Percentiles rank a stretch among this genome's conserved stretches.
Evolutionary conservation across 2,888 invertebrate genomes (phyloP).

Genomic region (Rhagium mordax): DNA sequence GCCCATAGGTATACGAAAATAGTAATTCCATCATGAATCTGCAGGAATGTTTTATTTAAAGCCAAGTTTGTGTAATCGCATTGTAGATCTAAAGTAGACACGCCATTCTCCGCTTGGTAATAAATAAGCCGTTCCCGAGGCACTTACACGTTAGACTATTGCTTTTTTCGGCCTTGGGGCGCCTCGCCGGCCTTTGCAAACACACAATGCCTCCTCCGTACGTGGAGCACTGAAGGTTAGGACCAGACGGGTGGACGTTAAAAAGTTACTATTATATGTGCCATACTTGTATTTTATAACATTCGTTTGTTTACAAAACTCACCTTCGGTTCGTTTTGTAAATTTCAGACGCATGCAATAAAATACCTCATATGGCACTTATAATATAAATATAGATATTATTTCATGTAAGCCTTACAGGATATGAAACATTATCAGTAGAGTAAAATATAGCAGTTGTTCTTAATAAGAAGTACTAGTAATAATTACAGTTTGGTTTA

Average conservation of each 20-base stretch:
- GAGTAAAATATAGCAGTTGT: too few relatives aligned
- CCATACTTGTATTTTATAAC: too few relatives aligned
- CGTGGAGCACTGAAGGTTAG: neutral
- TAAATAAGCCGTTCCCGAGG: conserved; percentile 38
- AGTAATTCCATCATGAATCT: neutral
- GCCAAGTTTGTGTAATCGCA: conserved; percentile 33
- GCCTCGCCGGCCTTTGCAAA: neutral
- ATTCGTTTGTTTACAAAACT: too few relatives aligned
- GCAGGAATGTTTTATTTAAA: conserved; percentile 38
- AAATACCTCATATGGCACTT: too few relatives aligned
- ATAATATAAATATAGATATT: too few relatives aligned
- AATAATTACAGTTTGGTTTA: too few relatives aligned
- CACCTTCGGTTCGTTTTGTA: too few relatives aligned
- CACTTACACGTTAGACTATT: conserved; percentile 33
- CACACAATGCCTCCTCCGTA: neutral
- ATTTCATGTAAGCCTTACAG: too few relatives aligned
- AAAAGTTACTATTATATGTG: too few relatives aligned
- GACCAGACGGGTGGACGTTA: neutral
- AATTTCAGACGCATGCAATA: too few relatives aligned
- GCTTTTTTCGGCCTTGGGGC: conserved; percentile 29
- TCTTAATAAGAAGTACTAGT: too few relatives aligned
- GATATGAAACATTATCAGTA: too few relatives aligned
- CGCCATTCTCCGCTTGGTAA: conserved; percentile 39
- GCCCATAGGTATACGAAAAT: neutral
- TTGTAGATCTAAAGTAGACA: conserved; percentile 41